Base-by-base conservation (phyloP, 1,140 invertebrate species). In the Sitodiplosis mosellana region DNA sequence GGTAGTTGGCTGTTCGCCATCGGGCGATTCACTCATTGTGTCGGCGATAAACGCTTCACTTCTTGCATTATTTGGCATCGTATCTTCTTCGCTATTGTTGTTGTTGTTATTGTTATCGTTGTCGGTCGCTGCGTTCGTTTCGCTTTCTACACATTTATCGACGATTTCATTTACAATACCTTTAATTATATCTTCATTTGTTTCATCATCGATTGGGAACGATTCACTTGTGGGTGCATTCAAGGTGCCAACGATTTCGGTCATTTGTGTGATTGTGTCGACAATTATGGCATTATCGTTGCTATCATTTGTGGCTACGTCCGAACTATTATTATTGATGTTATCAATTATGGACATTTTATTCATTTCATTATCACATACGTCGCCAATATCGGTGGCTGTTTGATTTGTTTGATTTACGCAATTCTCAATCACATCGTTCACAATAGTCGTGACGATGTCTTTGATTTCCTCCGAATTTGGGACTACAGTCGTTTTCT, bases 21-120 rank as follows among this genome's bases (percentile, higher is more conserved):
- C 14, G 5, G 36, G 5, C 12, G 12, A 17, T 38, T 38, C 18
- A 22, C 21, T 15, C 19, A 18, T 7, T 20, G 22, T 54, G 48
- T 61, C 62, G 18, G 61, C 54, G 5, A 58, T 51, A 17, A 59
- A 55, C 48, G 59, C 53, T 21, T 57, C 21, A 27, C 59, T 56
- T n/a, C 58, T 48, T 36, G 56, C 50, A 1, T 50, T 52, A 42
- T 55, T 49, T 15, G 46, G 47, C 10, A 36, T 37, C 33, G 22
- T 38, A 8, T 37, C 34, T 8, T 8, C 38, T 40, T 49, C 43
- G 19, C 42, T 22, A 27, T 21, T n/a, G n/a, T 18, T 40, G 10
- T 47, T 46, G 15, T 45, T 38, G 37, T 33, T 41, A 44, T 21
- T 44, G 42, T 45, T 27, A 12, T 22, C 43, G 11, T 45, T 14